These are phyloP conservation scores for Patella pellucida DNA, from an alignment of 2,888 invertebrate species.

Conservation along the genomic window DNA sequence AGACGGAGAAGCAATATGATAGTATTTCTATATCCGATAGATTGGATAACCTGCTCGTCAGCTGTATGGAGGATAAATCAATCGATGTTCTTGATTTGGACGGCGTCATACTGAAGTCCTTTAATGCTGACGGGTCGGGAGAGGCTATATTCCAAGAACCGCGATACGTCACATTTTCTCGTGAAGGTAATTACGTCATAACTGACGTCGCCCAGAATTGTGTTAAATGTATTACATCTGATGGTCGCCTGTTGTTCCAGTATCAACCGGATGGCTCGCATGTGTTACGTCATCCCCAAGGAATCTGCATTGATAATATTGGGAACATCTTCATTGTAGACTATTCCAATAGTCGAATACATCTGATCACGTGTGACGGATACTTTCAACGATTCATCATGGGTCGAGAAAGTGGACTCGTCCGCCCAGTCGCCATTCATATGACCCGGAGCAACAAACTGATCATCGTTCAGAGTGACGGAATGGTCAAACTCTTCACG, in stretches of 20 bases:
- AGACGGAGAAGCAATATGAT: conserved; percentile 58
- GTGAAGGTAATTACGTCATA: conserved; percentile 52
- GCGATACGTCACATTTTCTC: conserved; percentile 48
- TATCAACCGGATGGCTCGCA: conserved; percentile 46
- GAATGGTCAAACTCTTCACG: conserved; percentile 61
- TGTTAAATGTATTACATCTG: conserved; percentile 45
- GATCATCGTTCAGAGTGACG: conserved; percentile 61
- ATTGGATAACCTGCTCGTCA: conserved; percentile 47
- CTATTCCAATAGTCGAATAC: conserved; percentile 53
- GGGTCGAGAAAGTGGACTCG: conserved; percentile 50
- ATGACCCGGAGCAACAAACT: conserved; percentile 52
- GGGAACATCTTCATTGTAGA: conserved; percentile 60
- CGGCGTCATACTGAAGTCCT: conserved; percentile 49
- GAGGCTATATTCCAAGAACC: conserved; percentile 47
- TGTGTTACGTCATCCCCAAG: conserved; percentile 50
- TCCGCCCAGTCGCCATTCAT: conserved; percentile 55
- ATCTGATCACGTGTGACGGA: conserved; percentile 53
- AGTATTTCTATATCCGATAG: conserved; percentile 47
- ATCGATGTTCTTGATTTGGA: conserved; percentile 52
- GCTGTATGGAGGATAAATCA: conserved; percentile 44
- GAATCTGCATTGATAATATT: conserved; percentile 54
- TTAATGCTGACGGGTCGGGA: conserved; percentile 38
- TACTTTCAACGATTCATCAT: conserved; percentile 55
- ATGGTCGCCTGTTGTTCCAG: conserved; percentile 45
- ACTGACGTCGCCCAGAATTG: conserved; percentile 48